phyloP scores from a whole-genome alignment of 2,113 vertebrate species.

The Hemibagrus wyckioides region DNA sequence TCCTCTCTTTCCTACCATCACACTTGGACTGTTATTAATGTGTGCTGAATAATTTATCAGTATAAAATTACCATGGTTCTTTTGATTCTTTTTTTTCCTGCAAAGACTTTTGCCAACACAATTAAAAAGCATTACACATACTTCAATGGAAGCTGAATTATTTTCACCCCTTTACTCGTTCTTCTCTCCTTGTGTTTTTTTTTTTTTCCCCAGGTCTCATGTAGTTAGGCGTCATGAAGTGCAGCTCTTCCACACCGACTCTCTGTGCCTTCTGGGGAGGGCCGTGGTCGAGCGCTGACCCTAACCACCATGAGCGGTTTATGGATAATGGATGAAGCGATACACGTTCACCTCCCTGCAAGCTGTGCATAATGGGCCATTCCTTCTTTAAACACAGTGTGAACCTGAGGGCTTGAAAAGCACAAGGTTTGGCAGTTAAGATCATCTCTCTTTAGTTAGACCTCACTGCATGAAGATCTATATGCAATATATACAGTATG shows the following conservation, averaged over 20 bases:
- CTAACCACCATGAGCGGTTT: conserved; percentile 64
- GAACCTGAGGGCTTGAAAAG: conserved; percentile 56
- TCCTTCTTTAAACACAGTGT: conserved; percentile 60
- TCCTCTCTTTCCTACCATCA: conserved; percentile 67
- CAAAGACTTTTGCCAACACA: conserved; percentile 77
- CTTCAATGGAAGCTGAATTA: conserved; percentile 75
- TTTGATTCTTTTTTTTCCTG: conserved; percentile 62
- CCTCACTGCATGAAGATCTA: conserved; percentile 20
- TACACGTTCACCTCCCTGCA: conserved; percentile 60
- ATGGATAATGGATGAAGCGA: conserved; percentile 73
- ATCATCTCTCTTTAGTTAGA: conserved; percentile 47
- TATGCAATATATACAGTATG: neutral
- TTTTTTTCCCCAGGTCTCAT: neutral
- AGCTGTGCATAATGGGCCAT: conserved; percentile 57
- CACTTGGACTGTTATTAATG: conserved; percentile 78
- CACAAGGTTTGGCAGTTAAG: conserved; percentile 42
- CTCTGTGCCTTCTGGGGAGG: conserved; percentile 55
- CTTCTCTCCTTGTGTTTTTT: neutral
- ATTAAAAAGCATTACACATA: conserved; percentile 80
- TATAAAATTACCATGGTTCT: conserved; percentile 80
- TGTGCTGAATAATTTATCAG: conserved; percentile 79
- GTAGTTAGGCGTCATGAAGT: conserved; percentile 5
- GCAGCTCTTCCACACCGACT: conserved; percentile 39
- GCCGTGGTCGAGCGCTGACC: conserved; percentile 67
- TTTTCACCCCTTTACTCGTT: conserved; percentile 62